Percentiles rank a stretch among this genome's conserved stretches.
These are phyloP conservation scores for Eulacestoma nigropectus DNA, from an alignment of 2,113 vertebrate genomes.

Conservation along the genomic window DNA sequence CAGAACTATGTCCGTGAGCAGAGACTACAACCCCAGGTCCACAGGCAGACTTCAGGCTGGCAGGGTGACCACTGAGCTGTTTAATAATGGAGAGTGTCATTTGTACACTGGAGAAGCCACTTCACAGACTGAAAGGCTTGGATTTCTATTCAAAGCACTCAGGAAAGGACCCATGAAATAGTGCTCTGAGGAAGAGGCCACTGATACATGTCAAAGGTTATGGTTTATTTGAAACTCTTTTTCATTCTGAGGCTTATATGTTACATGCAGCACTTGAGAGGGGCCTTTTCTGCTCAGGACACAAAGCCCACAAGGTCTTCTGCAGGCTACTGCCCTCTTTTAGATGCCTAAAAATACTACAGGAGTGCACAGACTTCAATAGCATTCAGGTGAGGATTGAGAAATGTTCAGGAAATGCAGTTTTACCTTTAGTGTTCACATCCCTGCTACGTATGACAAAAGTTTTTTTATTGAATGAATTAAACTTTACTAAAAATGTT, in stretches of 20 bases:
- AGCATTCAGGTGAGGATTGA: neutral
- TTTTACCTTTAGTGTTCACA: neutral
- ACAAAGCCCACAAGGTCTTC: neutral
- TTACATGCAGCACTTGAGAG: neutral
- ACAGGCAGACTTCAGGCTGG: neutral
- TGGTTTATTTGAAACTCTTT: neutral
- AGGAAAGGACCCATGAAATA: neutral
- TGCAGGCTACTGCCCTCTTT: neutral
- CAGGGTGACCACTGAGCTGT: neutral
- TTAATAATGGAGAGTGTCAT: neutral
- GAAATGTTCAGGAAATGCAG: neutral
- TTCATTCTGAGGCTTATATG: neutral
- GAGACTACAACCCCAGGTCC: neutral
- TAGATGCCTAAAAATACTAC: neutral
- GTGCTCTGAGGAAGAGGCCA: neutral
- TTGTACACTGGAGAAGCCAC: neutral
- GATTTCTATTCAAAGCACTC: neutral
- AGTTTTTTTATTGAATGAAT: neutral
- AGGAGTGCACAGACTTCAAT: neutral
- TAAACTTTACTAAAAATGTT: neutral
- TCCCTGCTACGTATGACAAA: neutral
- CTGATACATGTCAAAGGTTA: neutral
- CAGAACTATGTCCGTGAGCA: neutral
- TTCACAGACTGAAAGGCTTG: neutral
- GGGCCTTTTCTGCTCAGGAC: neutral